phyloP scores from a whole-genome alignment of 2,888 invertebrate genomes.

The Conops quadrifasciatus region DNA sequence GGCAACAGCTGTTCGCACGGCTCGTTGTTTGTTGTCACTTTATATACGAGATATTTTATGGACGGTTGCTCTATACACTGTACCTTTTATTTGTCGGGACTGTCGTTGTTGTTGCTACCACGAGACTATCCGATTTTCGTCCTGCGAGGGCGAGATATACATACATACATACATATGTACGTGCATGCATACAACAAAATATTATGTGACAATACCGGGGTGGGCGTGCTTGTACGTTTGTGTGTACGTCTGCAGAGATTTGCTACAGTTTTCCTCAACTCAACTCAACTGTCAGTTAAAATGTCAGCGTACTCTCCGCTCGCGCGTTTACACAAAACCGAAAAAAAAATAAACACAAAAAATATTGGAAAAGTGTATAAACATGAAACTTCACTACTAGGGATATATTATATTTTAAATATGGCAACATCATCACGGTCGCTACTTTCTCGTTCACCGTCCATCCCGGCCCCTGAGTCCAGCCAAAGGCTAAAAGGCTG shows the following conservation, averaged over 20 bases:
- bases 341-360: constrained; percentile 1
- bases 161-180: no score
- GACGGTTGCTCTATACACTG: no score
- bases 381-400: neutral
- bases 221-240: no score
- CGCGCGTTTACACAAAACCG: neutral
- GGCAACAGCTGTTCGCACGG: constrained; percentile 28
- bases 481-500: neutral
- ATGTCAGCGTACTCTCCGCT: constrained; percentile 14
- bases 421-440: constrained; percentile 3
- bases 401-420: constrained; percentile 26
- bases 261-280: constrained; percentile 1
- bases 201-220: no score
- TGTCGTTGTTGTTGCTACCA: constrained; percentile 3
- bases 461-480: constrained; percentile 2
- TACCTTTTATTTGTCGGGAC: no score
- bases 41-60: constrained; percentile 8
- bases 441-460: neutral
- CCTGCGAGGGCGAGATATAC: no score
- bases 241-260: neutral
- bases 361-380: no score
- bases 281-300: constrained; percentile 27
- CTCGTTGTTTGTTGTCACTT: constrained; percentile 13
- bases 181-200: no score
- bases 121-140: neutral